phyloP scores from a whole-genome alignment of 2,113 vertebrate species.

The Macaca nemestrina region DNA sequence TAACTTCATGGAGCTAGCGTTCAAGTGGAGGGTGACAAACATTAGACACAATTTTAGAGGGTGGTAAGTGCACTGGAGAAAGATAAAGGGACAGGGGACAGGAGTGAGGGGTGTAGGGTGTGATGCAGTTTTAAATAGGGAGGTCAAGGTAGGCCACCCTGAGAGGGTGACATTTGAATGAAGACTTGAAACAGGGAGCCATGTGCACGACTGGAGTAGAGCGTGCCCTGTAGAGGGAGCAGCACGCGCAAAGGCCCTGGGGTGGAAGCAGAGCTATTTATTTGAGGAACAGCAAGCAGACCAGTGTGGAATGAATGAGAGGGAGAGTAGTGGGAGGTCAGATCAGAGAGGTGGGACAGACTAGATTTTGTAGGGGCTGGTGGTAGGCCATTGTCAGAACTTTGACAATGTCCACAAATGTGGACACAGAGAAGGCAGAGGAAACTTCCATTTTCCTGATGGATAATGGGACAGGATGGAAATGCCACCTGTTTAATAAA shows the following conservation, averaged over 20 bases:
- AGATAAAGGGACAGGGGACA: neutral
- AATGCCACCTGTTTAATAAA: neutral
- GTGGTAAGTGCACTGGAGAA: neutral
- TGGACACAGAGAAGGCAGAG: neutral
- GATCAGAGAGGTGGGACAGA: neutral
- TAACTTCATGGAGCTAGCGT: neutral
- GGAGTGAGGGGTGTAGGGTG: neutral
- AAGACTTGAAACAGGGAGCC: neutral
- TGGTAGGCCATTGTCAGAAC: neutral
- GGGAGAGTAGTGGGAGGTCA: neutral
- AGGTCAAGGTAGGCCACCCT: neutral
- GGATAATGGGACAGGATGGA: neutral
- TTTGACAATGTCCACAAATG: neutral
- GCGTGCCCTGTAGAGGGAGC: rapidly evolving
- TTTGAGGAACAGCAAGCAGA: neutral
- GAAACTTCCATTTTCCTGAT: neutral
- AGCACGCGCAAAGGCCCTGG: neutral
- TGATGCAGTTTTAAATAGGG: neutral
- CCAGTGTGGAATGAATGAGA: neutral
- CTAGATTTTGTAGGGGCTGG: neutral
- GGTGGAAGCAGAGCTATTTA: neutral
- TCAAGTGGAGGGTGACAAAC: neutral
- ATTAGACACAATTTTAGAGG: neutral
- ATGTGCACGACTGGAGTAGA: neutral
- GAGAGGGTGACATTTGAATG: neutral